Base-by-base conservation (phyloP, 1,140 invertebrate species). In the Bombus balteatus region DNA sequence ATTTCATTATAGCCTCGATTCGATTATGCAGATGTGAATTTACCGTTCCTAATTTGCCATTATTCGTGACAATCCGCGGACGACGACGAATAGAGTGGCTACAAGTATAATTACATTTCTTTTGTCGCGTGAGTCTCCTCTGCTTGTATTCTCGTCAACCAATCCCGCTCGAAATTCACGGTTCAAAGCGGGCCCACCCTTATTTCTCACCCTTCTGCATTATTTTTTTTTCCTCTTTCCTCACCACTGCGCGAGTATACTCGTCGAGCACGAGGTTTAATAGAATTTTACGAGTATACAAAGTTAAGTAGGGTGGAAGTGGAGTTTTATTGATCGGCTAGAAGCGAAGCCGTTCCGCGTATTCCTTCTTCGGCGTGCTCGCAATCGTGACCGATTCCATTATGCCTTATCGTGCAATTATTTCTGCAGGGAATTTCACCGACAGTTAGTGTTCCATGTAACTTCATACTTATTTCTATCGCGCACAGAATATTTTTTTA, bases 301-400 rank as follows among this genome's bases (percentile, higher is more conserved):
- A 85, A 85, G 83, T 85, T 85, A 85, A 85, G 71, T 85, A 85
- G 83, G 71, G 83, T 74, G 70, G 78, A 85, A 85, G 78, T 53
- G 68, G n/a, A 85, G 71, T 81, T 85, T 81, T 74, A 85, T 85
- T 34, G 83, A 85, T 81, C 59, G 39, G 22, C 15, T 41, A 9
- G 4, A 6, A 41, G 68, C 53, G 37, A 28, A 22, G 10, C 32
- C 9, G 25, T 73, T 57, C 65, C n/a, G 37, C 32, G 43, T 74
- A 22, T 66, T 68, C 59, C 41, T 81, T 81, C 43, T 8, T 10
- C 12, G 34, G 25, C 32, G 12, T 34, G 3, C 71, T 22, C 34
- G 41, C 53, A 78, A 81, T 79, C 65, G 75, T 32, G 34, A 37
- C 25, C 81, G 74, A 70, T 57, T n/a, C 18, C 22, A 34, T 83